Base-by-base conservation (phyloP, 2,113 vertebrate species). In the Rhynchopsitta pachyrhyncha region DNA sequence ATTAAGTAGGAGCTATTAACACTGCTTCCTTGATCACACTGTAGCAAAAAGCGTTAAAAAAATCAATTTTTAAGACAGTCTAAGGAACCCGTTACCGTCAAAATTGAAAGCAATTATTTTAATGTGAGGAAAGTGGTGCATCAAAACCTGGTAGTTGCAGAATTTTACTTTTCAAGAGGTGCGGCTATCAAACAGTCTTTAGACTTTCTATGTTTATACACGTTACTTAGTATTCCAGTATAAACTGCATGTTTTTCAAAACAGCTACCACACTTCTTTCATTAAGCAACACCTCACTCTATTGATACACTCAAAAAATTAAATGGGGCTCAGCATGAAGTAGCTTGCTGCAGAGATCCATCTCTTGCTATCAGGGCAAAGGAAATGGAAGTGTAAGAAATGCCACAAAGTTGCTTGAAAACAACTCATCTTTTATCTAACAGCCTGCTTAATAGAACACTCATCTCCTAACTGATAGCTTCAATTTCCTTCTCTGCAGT, bases 351-450 rank as follows among this genome's bases (percentile, higher is more conserved):
- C n/a, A 92, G 50, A 80, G 62, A 86, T 78, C 33, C 17, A 60
- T 87, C 77, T 86, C 41, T 25, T 46, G 64, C 20, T 70, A 77
- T 69, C 41, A 81, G 20, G 33, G 62, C 13, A 95, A 78, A 75
- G 69, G 80, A 89, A 95, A 96, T 88, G 31, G 47, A 90, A 88
- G 63, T 42, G 22, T 49, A 94, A 78, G 66, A 91, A 90, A 74
- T 70, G 23, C n/a, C 59, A 80, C 12, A 9, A 90, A 92, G 68
- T 57, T 82, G 13, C 53, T 49, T 49, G 59, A 80, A 88, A 95
- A 82, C 76, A 76, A 82, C 53, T 88, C 16, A 35, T 75, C 17
- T 85, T 83, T 84, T 82, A 73, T 82, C 57, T 80, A 88, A 83
- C 28, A 77, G 15, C 37, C 49, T 53, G 25, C 20, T 92, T 63